Conservation (phyloP, 64 coral and sea anemone genomes). For the Montipora cactus region DNA sequence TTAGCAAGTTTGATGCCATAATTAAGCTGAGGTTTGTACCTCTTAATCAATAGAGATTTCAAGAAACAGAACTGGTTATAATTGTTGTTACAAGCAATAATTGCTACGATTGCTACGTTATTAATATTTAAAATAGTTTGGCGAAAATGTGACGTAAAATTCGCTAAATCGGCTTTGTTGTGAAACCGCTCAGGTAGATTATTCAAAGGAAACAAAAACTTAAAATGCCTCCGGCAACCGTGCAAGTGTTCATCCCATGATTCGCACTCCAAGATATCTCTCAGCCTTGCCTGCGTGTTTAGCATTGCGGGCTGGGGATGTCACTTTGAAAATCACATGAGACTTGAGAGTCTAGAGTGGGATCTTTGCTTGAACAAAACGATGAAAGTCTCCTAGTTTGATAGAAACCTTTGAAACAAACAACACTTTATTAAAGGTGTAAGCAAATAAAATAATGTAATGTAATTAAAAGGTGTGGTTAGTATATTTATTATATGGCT, state of each 20-base stretch:
- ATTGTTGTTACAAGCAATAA: neutral
- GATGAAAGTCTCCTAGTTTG: slow-evolving; percentile 17
- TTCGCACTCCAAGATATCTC: neutral
- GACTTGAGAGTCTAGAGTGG: neutral
- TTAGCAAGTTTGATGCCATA: neutral
- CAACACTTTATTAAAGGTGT: neutral
- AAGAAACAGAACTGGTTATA: neutral
- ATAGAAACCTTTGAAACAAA: neutral
- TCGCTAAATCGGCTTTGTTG: neutral
- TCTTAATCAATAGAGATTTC: neutral
- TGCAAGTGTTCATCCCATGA: neutral
- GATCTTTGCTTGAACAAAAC: slow-evolving; percentile 10
- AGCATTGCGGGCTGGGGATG: neutral
- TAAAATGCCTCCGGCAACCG: neutral
- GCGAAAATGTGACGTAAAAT: neutral
- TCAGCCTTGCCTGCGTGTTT: neutral
- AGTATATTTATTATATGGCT: too few species aligned
- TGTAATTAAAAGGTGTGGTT: too few species aligned
- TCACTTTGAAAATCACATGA: neutral
- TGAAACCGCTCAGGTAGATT: neutral
- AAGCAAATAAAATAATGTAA: too few species aligned
- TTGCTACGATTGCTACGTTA: neutral
- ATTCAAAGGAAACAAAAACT: neutral
- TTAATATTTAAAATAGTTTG: neutral
- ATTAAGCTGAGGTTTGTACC: neutral